These are phyloP conservation scores for Abramis brama DNA, from an alignment of 2,113 vertebrate species.

Conservation along the genomic window DNA sequence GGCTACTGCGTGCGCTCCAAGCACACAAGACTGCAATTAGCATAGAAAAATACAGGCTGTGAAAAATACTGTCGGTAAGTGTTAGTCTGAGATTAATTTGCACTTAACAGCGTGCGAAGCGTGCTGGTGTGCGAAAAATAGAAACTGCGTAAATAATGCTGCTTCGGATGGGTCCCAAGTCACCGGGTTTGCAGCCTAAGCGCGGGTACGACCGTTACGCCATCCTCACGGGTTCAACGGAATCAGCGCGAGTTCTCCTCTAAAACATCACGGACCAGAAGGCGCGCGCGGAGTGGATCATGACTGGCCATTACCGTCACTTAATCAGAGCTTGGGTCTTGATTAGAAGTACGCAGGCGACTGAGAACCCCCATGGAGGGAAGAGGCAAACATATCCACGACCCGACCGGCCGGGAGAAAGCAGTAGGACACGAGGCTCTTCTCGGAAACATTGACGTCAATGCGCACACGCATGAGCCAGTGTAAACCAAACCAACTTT, in stretches of 20 bases:
- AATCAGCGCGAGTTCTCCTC: slow-evolving; percentile 34
- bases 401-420: slow-evolving; percentile 2
- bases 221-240: slow-evolving; percentile 21
- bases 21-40: slow-evolving; percentile 19
- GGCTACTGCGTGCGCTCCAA: background rate
- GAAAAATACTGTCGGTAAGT: slow-evolving; percentile 26
- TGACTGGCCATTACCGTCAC: slow-evolving; percentile 37
- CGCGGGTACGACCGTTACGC: slow-evolving; percentile 3
- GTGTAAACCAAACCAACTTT: slow-evolving; percentile 24
- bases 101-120: background rate
- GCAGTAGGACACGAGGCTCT: slow-evolving; percentile 18
- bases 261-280: slow-evolving; percentile 3
- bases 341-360: slow-evolving; percentile 8
- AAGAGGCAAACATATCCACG: slow-evolving; percentile 36
- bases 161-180: slow-evolving; percentile 18
- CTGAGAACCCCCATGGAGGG: slow-evolving; percentile 39
- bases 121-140: slow-evolving; percentile 1
- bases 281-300: slow-evolving; percentile 25
- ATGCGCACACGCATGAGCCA: slow-evolving; percentile 11
- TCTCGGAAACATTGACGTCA: slow-evolving; percentile 40
- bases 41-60: slow-evolving; percentile 16
- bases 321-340: slow-evolving; percentile 22
- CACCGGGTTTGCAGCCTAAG: slow-evolving; percentile 26
- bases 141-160: background rate
- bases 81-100: slow-evolving; percentile 20